Evolutionary conservation across 2,888 invertebrate species (phyloP).

Genomic region (Yponomeuta plumbellus): DNA sequence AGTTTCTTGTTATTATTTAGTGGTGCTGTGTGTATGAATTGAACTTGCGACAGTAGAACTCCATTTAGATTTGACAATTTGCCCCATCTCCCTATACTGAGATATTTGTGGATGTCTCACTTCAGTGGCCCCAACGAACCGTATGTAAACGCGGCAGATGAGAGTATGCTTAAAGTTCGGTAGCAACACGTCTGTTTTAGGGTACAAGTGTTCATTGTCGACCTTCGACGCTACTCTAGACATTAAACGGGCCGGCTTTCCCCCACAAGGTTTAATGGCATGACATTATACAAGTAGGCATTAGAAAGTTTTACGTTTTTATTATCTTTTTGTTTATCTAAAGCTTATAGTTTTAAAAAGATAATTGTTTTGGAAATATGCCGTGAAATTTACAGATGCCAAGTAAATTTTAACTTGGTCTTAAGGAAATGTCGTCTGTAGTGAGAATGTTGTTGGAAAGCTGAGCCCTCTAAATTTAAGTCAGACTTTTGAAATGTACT

Average conservation of each 20-base stretch:
- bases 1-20: no score
- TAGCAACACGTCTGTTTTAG: conserved; percentile 41
- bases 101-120: no score
- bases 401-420: no score
- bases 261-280: background rate
- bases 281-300: background rate
- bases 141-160: conserved; percentile 10
- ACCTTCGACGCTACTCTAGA: background rate
- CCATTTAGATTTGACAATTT: no score
- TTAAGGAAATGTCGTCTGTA: background rate
- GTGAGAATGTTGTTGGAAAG: background rate
- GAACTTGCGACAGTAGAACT: no score
- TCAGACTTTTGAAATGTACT: background rate
- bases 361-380: background rate
- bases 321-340: no score
- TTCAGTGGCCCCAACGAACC: no score
- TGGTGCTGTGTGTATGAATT: no score
- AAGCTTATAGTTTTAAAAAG: no score
- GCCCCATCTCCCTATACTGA: no score
- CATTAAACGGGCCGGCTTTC: conserved; percentile 4
- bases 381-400: no score
- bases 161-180: conserved; percentile 52
- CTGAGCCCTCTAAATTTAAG: background rate
- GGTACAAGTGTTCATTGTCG: conserved; percentile 50
- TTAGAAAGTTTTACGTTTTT: no score